Conservation (phyloP, 2,113 vertebrate species). For the Oreotrochilus melanogaster region DNA sequence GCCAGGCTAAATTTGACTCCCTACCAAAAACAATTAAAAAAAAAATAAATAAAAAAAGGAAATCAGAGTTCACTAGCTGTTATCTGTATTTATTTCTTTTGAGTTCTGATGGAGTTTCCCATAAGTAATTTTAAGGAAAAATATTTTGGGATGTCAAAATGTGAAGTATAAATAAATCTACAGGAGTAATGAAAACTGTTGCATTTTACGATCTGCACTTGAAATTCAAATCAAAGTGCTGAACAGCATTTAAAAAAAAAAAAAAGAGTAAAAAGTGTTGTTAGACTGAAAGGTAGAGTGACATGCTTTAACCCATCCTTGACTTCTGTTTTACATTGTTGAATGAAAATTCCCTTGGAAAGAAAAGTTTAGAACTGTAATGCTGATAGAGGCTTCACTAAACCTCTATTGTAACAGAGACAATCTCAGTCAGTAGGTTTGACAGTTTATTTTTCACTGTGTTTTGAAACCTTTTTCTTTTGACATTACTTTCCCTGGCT, state of each 20-base stretch:
- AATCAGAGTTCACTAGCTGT: not conserved
- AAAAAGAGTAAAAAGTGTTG: not conserved
- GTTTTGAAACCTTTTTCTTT: not conserved
- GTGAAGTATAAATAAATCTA: not conserved
- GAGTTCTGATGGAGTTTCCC: not conserved
- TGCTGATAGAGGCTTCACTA: conserved; percentile 6
- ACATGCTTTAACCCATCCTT: not conserved
- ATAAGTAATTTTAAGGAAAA: not conserved
- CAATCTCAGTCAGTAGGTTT: conserved; percentile 7
- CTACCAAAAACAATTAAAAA: not conserved
- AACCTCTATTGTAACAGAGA: not conserved
- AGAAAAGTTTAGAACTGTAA: not conserved
- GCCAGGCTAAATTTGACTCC: not conserved
- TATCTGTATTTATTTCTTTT: not conserved
- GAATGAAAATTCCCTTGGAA: conserved; percentile 1
- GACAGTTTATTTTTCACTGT: not conserved
- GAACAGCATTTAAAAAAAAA: not conserved
- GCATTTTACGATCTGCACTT: not conserved
- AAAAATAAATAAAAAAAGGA: not conserved
- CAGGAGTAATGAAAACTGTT: not conserved
- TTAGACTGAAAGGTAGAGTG: not conserved
- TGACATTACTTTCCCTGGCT: not conserved
- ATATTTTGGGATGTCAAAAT: not conserved
- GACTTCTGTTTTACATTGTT: not conserved
- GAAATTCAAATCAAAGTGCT: not conserved